These are phyloP conservation scores for Pachyrhynchus sulphureomaculatus DNA, from an alignment of 1,140 invertebrate species.

Conservation along the genomic window DNA sequence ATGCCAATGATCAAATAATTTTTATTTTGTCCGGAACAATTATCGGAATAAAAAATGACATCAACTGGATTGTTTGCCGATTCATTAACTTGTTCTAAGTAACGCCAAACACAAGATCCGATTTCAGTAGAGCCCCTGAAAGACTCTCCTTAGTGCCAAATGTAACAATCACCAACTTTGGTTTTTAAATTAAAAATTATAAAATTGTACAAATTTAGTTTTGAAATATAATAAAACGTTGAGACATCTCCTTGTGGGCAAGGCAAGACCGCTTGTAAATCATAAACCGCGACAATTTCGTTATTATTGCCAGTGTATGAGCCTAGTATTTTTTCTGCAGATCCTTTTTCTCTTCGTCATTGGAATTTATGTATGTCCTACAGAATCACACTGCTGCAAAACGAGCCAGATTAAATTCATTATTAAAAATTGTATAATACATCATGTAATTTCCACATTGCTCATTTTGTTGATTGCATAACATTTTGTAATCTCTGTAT, in stretches of 20 bases:
- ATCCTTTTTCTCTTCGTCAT: constrained; percentile 8
- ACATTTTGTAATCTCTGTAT: constrained; percentile 42
- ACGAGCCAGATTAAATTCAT: constrained; percentile 10
- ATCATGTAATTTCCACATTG: constrained; percentile 38
- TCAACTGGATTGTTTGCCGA: too few species aligned
- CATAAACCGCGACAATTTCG: constrained; percentile 32
- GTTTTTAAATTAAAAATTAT: constrained; percentile 38
- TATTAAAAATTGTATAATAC: constrained; percentile 45
- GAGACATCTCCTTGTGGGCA: constrained; percentile 32
- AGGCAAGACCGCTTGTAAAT: constrained; percentile 32
- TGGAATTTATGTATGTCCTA: constrained; percentile 10
- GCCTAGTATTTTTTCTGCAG: constrained; percentile 4
- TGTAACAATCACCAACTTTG: constrained; percentile 36
- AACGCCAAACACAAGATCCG: constrained; percentile 35
- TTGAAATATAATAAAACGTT: constrained; percentile 39
- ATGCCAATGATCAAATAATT: too few species aligned
- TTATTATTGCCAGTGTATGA: constrained; percentile 5
- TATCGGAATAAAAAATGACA: too few species aligned
- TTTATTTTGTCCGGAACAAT: too few species aligned
- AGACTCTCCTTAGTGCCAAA: constrained; percentile 42
- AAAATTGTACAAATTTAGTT: constrained; percentile 42
- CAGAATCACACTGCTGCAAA: constrained; percentile 37
- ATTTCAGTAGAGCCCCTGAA: constrained; percentile 39
- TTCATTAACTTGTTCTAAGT: neutral
- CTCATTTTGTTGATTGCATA: too few species aligned